These are phyloP conservation scores for Papilio protenor DNA, from an alignment of 2,888 invertebrate genomes.

Conservation along the genomic window DNA sequence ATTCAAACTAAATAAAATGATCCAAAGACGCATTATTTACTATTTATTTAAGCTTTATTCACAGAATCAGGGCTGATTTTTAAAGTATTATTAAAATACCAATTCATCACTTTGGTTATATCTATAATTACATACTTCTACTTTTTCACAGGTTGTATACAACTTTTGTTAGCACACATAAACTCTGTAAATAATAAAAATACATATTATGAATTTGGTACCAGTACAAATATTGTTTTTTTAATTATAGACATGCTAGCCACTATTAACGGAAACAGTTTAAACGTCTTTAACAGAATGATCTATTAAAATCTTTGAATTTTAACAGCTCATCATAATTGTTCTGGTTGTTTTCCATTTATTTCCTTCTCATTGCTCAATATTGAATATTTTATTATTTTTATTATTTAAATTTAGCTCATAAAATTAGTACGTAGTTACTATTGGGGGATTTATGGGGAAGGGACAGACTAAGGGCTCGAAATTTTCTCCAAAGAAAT, in stretches of 20 bases:
- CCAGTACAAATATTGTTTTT: background rate
- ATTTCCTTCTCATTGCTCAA: background rate
- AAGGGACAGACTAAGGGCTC: background rate
- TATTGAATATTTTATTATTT: background rate
- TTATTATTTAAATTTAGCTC: background rate
- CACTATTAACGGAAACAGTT: too few relatives aligned
- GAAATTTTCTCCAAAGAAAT: too few relatives aligned
- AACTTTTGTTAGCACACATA: background rate
- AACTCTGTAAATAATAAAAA: background rate
- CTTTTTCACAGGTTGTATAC: too few relatives aligned
- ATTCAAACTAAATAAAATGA: background rate
- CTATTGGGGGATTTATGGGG: background rate
- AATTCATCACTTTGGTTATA: too few relatives aligned
- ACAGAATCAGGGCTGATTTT: background rate
- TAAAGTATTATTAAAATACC: background rate
- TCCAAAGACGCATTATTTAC: background rate
- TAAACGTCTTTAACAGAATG: too few relatives aligned
- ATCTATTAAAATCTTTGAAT: too few relatives aligned
- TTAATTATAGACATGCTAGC: background rate
- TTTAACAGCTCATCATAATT: background rate
- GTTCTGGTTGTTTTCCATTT: background rate
- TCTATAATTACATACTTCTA: too few relatives aligned
- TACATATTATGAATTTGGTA: background rate
- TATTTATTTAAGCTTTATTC: background rate
- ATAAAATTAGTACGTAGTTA: background rate